These are phyloP conservation scores for Kradibia gibbosae DNA, from an alignment of 1,140 invertebrate genomes.

Conservation along the genomic window DNA sequence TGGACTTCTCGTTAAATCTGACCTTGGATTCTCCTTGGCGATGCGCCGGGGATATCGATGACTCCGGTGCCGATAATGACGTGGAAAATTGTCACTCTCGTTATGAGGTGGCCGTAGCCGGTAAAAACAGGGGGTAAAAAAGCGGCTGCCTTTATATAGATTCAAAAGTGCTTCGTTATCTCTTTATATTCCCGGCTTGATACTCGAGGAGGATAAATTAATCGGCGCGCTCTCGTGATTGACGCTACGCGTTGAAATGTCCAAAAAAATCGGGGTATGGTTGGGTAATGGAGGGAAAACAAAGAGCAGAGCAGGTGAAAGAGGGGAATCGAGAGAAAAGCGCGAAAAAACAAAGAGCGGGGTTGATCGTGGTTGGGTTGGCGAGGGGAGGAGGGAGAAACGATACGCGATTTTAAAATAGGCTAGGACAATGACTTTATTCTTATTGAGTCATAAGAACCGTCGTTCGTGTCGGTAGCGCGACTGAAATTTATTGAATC, in stretches of 20 bases:
- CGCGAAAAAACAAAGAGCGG: background rate
- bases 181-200: background rate
- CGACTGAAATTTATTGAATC: conserved; percentile 62
- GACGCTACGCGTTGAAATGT: background rate
- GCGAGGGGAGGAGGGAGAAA: background rate
- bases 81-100: conserved; percentile 41
- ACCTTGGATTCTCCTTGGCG: conserved; percentile 21
- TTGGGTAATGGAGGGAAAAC: too few relatives aligned
- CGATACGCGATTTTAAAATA: conserved; percentile 15
- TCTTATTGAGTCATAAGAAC: conserved; percentile 58
- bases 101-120: background rate
- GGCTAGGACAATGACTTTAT: conserved; percentile 54
- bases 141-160: too few relatives aligned
- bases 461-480: conserved; percentile 51
- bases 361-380: background rate
- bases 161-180: conserved; percentile 24
- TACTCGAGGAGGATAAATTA: background rate
- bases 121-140: background rate
- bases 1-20: conserved; percentile 50
- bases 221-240: background rate
- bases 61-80: conserved; percentile 18
- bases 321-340: background rate
- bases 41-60: conserved; percentile 32
- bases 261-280: too few relatives aligned
- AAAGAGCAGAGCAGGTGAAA: too few relatives aligned